A percentile compares a stretch with the other conserved stretches of the same genome.
Conservation (phyloP, 2,113 vertebrate genomes). For the Dicaeum eximium region DNA sequence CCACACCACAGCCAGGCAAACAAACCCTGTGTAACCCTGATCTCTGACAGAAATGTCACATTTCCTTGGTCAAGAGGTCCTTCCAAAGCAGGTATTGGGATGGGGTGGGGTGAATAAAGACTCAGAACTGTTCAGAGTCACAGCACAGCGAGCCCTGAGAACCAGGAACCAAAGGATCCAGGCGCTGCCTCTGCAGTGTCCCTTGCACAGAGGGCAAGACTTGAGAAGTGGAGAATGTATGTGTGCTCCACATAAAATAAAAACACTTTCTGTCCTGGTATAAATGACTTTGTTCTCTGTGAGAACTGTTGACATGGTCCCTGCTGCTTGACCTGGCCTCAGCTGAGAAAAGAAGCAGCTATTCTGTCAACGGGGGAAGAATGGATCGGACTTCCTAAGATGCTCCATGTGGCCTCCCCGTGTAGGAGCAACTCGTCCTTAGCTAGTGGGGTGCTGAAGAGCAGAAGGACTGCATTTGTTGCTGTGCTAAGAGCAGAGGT, state of each 20-base stretch:
- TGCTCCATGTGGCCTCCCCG: neutral
- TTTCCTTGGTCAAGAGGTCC: neutral
- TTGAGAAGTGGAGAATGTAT: rapidly evolving
- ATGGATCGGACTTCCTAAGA: neutral
- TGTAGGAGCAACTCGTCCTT: neutral
- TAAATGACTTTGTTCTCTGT: neutral
- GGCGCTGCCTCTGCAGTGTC: neutral
- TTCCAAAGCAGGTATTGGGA: neutral
- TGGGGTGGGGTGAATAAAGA: neutral
- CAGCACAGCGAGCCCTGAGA: neutral
- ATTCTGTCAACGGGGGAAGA: neutral
- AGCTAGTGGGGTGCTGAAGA: neutral
- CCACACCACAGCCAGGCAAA: neutral
- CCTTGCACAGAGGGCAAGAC: neutral
- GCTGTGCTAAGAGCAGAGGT: neutral
- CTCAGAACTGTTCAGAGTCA: neutral
- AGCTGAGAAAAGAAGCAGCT: neutral
- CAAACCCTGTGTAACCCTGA: neutral
- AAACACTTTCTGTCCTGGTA: neutral
- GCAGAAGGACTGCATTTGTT: neutral
- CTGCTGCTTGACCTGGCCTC: neutral
- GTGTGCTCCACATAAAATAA: neutral
- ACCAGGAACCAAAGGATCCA: neutral
- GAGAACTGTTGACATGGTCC: neutral
- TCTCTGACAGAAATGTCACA: neutral